These are phyloP conservation scores for Lepidurus arcticus DNA, from an alignment of 1,140 invertebrate genomes.

Conservation along the genomic window DNA sequence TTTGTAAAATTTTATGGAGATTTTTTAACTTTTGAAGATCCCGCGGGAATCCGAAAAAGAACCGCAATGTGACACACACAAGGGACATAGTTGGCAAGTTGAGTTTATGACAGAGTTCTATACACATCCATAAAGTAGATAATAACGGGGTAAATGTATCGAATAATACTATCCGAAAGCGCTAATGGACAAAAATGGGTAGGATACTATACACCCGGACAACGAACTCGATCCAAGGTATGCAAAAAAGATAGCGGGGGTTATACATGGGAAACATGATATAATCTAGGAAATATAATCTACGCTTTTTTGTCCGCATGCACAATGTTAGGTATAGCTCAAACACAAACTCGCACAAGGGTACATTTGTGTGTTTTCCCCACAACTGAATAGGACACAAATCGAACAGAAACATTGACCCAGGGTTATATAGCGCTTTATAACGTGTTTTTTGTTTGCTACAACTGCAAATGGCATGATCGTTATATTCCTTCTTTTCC, in stretches of 20 bases:
- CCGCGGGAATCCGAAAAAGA: background rate
- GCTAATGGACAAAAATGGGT: background rate
- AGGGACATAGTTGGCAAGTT: background rate
- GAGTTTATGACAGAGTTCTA: conserved; percentile 5
- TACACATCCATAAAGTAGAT: background rate
- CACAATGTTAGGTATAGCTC: background rate
- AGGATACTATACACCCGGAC: background rate
- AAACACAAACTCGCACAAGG: background rate
- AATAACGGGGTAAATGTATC: background rate
- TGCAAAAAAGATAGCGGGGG: background rate
- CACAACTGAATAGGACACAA: background rate
- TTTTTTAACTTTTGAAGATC: background rate
- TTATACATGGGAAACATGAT: background rate
- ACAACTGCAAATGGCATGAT: background rate
- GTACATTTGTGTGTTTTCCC: background rate
- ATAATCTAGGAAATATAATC: background rate
- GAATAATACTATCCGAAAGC: background rate
- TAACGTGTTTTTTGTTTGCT: background rate
- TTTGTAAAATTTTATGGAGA: no score
- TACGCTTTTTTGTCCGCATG: background rate
- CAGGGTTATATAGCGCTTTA: background rate
- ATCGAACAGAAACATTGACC: background rate
- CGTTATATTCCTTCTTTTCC: background rate
- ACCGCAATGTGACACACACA: background rate
- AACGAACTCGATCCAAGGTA: no score